Evolutionary conservation across 2,797 vertebrate genomes (phyloP).

Genomic region (Amblyraja radiata): DNA sequence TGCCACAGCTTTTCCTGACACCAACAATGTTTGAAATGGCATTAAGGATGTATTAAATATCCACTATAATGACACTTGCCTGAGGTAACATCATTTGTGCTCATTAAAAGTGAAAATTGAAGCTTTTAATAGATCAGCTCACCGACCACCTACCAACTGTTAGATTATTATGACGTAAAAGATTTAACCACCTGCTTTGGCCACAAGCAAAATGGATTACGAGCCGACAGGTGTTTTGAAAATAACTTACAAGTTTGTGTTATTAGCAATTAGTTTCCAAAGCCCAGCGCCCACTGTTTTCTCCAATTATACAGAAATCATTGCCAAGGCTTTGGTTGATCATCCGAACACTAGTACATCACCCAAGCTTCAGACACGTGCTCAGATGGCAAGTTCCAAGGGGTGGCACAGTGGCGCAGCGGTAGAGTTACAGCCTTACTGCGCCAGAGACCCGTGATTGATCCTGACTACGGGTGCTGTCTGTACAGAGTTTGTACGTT

Average conservation of each 20-base stretch:
- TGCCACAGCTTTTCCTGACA: neutral
- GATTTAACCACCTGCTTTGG: neutral
- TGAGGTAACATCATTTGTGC: neutral
- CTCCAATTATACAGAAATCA: neutral
- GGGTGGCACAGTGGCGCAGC: too few relatives aligned
- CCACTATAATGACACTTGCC: neutral
- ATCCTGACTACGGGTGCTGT: too few relatives aligned
- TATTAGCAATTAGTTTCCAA: neutral
- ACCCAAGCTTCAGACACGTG: too few relatives aligned
- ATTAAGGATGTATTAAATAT: neutral
- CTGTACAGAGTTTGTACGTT: too few relatives aligned
- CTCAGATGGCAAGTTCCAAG: too few relatives aligned
- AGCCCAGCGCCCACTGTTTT: neutral
- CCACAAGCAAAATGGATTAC: constrained; percentile 23
- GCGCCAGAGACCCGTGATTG: too few relatives aligned
- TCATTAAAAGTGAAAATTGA: neutral
- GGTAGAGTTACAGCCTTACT: too few relatives aligned
- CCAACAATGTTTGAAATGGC: neutral
- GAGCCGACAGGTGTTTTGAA: neutral
- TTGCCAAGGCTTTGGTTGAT: neutral
- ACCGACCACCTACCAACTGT: neutral
- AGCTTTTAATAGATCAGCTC: neutral
- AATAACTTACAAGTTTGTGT: neutral
- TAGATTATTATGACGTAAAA: neutral
- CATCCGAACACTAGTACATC: neutral